Evolutionary conservation across 2,888 invertebrate genomes (phyloP), one percentile per base, ranked within the genome.

Genomic region (Spialia ferax): DNA sequence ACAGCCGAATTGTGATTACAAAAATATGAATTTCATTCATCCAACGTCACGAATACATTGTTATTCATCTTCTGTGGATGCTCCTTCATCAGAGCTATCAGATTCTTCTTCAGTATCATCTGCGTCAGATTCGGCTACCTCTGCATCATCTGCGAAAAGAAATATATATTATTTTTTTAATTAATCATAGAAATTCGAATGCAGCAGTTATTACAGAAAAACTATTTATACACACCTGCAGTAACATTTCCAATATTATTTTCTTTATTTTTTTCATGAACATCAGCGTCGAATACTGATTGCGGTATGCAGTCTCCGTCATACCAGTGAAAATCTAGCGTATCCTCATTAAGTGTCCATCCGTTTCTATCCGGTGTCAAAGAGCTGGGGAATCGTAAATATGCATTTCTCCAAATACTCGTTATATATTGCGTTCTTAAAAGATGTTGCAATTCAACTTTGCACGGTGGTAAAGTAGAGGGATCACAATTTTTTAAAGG

Each of bases 401-500:
- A 50, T 50, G 50, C 50, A 50, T 50, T 50, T 50, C 50, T n/a
- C 54, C 54, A 29, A 23, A 29, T 54, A 54, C 54, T 54, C 23
- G 54, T 54, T 54, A 26, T 54, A 54, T 54, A 54, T 26, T 54
- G 54, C 26, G 54, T 54, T 54, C 54, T 26, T 26, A 54, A 54
- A 54, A 54, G 23, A 54, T 54, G 54, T 54, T 54, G 54, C 2
- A 54, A 54, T 54, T 54, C 54, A 54, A 26, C 54, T 54, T 54
- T 54, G 15, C 54, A 54, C 15, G 54, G 54, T 3, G 54, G 54
- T 54, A 54, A 54, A 54, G 54, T 26, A n/a, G 54, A 54, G 54
- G 54, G 26, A 54, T 54, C 54, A 54, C 54, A 54, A 54, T 54
- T 54, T 54, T 54, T 54, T 54, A 54, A 54, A 54, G 54, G 26